These are phyloP conservation scores for Euzophera pinguis DNA, from an alignment of 2,888 invertebrate species.

Conservation along the genomic window DNA sequence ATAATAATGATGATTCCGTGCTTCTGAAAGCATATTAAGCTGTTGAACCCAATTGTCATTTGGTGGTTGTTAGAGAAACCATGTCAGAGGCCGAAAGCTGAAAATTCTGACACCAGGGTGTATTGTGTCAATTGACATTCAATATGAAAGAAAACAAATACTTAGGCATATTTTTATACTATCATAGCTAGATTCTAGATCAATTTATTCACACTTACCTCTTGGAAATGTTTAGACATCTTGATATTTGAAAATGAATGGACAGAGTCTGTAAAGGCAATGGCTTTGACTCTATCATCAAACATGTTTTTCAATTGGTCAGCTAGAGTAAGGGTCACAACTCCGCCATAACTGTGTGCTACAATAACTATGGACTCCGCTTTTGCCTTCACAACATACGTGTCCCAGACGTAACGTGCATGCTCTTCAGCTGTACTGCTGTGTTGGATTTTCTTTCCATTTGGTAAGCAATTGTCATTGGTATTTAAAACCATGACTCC, in stretches of 20 bases:
- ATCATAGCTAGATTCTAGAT: too few relatives aligned
- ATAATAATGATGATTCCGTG: too few relatives aligned
- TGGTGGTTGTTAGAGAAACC: too few relatives aligned
- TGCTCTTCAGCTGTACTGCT: constrained; percentile 82
- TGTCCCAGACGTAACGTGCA: constrained; percentile 83
- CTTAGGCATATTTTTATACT: too few relatives aligned
- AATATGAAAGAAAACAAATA: too few relatives aligned
- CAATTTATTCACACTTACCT: constrained; percentile 35
- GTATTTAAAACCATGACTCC: constrained; percentile 87
- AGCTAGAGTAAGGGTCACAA: constrained; percentile 81
- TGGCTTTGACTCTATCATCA: constrained; percentile 83
- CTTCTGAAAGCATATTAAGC: too few relatives aligned
- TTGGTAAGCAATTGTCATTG: constrained; percentile 81
- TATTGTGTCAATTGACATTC: too few relatives aligned
- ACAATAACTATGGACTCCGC: constrained; percentile 84
- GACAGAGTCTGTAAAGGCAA: constrained; percentile 89
- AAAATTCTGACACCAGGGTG: too few relatives aligned
- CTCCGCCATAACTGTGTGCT: constrained; percentile 90
- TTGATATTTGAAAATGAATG: constrained; percentile 72
- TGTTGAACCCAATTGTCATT: too few relatives aligned
- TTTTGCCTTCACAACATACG: constrained; percentile 78
- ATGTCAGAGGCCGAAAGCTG: too few relatives aligned
- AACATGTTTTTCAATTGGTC: constrained; percentile 79
- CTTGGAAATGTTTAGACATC: constrained; percentile 52
- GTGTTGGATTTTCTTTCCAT: constrained; percentile 74